Base-by-base conservation (phyloP, 2,888 invertebrate genomes). In the Liodrosophila aerea region DNA sequence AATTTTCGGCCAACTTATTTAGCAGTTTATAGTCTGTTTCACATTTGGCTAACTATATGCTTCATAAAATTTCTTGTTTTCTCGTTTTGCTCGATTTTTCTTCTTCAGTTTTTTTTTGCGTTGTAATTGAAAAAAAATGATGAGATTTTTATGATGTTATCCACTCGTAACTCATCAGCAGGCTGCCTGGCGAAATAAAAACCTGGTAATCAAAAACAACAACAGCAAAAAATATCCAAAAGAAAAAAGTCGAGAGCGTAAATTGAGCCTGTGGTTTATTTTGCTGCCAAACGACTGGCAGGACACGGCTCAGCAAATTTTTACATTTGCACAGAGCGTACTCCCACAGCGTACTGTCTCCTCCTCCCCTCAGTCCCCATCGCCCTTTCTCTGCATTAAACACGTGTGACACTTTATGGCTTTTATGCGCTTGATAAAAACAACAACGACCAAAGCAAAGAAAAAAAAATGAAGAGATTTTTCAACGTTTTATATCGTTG, bases 91-190 rank as follows among this genome's bases (percentile, higher is more conserved):
- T 33, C 27, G n/a, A 31, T 30, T 50, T 30, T 46, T 31, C 57
- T 58, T 56, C 66, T 66, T 61, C 44, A 29, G 22, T 65, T 52
- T 36, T 46, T 51, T 62, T 52, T 60, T 54, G 43, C 34, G 47
- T 34, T 59, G 76, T 80, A 80, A 80, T 83, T 83, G 76, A 77
- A 81, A 69, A 49, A 45, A 52, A 73, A 63, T 73, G 51, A 77
- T 81, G 73, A 61, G 60, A 64, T 61, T 84, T 82, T 82, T 82
- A 82, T 78, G 78, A 63, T 75, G 78, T 76, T 70, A 82, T 82
- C 70, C 70, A 59, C 59, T 58, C 70, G 71, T 71, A 57, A 66
- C 63, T 71, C 71, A 70, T 71, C 70, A 70, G 56, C 59, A 53
- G 50, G 33, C 16, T 12, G 47, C 39, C 34, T 53, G 52, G 43